phyloP scores from a whole-genome alignment of 2,888 invertebrate species.

The Apomyelois bistriatella region DNA sequence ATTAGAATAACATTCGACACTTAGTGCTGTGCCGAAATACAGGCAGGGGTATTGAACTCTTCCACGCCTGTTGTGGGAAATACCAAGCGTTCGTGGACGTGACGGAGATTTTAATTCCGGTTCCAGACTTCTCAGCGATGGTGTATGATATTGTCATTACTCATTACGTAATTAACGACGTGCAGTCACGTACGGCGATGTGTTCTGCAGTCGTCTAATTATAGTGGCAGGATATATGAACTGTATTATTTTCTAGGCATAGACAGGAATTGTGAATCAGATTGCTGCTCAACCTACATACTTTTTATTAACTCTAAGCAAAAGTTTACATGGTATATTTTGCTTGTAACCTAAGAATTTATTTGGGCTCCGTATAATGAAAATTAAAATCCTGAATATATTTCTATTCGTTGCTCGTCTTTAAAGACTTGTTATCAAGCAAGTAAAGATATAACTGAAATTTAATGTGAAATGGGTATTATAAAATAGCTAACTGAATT shows the following conservation, averaged over 20 bases:
- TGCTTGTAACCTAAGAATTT: too few relatives aligned
- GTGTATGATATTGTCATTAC: constrained; percentile 10
- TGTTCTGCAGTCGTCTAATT: constrained; percentile 6
- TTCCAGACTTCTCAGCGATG: constrained; percentile 17
- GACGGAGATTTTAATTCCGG: constrained; percentile 43
- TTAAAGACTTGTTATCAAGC: too few relatives aligned
- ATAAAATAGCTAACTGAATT: too few relatives aligned
- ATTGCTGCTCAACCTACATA: too few relatives aligned
- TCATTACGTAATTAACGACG: constrained; percentile 7
- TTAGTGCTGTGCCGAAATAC: constrained; percentile 21
- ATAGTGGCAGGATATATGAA: background rate
- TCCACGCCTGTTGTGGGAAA: constrained; percentile 39
- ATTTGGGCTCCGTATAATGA: too few relatives aligned
- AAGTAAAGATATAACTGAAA: too few relatives aligned
- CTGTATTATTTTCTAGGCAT: background rate
- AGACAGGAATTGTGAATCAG: background rate
- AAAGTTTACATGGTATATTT: too few relatives aligned
- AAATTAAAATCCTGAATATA: too few relatives aligned
- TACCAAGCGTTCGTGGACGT: constrained; percentile 40
- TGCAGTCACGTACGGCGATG: constrained; percentile 10
- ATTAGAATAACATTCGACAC: constrained; percentile 7
- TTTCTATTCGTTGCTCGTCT: too few relatives aligned
- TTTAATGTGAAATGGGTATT: too few relatives aligned
- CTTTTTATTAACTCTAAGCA: too few relatives aligned
- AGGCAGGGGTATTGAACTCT: constrained; percentile 39